These are phyloP conservation scores for Sebastes wilsoni DNA, from an alignment of 2,797 vertebrate species.

Conservation along the genomic window DNA sequence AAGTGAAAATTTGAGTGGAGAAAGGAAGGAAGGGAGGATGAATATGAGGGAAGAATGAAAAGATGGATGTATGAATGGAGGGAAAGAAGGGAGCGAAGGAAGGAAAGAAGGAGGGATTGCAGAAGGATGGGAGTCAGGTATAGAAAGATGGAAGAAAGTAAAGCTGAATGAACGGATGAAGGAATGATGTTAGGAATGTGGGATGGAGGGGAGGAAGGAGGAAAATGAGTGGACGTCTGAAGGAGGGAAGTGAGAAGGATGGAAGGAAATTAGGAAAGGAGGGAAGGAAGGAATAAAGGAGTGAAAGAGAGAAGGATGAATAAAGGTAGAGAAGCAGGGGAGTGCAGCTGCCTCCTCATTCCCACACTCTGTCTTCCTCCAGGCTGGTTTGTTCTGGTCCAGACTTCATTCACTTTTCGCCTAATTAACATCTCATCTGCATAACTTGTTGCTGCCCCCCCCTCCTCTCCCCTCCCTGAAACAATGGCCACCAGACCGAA, in stretches of 20 bases:
- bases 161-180: slow-evolving; percentile 11
- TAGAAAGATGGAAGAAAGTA: neutral
- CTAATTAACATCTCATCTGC: slow-evolving; percentile 99
- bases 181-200: neutral
- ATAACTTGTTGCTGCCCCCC: slow-evolving; percentile 92
- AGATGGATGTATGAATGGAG: neutral
- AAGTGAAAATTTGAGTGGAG: neutral
- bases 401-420: slow-evolving; percentile 93
- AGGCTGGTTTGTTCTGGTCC: slow-evolving; percentile 91
- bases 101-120: too few relatives aligned
- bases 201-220: neutral
- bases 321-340: slow-evolving; percentile 7
- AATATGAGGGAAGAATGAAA: neutral
- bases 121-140: neutral
- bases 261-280: neutral
- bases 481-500: slow-evolving; percentile 89
- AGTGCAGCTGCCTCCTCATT: slow-evolving; percentile 71
- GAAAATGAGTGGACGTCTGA: neutral
- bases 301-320: neutral
- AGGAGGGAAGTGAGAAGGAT: neutral
- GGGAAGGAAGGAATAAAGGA: neutral
- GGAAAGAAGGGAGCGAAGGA: neutral
- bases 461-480: slow-evolving; percentile 68
- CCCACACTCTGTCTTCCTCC: slow-evolving; percentile 72
- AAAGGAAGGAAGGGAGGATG: neutral